A percentile compares a stretch with the other conserved stretches of the same genome.
These are phyloP conservation scores for Thermophis baileyi DNA, from an alignment of 2,113 vertebrate genomes.

Conservation along the genomic window DNA sequence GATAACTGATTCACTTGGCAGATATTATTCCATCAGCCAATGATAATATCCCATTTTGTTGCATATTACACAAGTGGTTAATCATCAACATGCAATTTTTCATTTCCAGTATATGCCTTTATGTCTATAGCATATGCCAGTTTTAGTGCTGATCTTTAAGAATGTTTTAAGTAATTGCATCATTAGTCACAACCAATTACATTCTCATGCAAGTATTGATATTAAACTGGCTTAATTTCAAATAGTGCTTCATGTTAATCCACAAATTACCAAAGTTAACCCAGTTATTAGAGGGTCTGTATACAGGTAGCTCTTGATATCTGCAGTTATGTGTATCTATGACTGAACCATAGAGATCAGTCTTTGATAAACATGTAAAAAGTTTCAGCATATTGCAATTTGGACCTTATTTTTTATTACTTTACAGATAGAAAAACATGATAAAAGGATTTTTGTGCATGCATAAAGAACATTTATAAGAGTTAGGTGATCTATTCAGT, in stretches of 20 bases:
- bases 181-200: background rate
- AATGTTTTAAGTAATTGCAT: conserved; percentile 10
- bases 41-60: background rate
- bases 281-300: conserved; percentile 1
- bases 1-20: background rate
- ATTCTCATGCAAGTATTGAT: background rate
- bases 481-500: background rate
- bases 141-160: background rate
- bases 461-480: background rate
- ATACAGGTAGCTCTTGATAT: background rate
- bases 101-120: background rate
- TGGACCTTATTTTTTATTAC: background rate
- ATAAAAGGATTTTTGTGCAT: background rate
- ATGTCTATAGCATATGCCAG: background rate
- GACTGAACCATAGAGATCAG: background rate
- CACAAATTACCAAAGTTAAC: conserved; percentile 50
- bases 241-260: conserved; percentile 20
- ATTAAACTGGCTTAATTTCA: conserved; percentile 11
- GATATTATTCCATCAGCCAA: background rate
- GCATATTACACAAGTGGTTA: background rate
- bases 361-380: background rate
- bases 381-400: background rate
- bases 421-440: background rate
- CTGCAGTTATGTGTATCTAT: background rate
- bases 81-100: background rate